Evolutionary conservation across 2,113 vertebrate species (phyloP).

Genomic region (Rana temporaria): DNA sequence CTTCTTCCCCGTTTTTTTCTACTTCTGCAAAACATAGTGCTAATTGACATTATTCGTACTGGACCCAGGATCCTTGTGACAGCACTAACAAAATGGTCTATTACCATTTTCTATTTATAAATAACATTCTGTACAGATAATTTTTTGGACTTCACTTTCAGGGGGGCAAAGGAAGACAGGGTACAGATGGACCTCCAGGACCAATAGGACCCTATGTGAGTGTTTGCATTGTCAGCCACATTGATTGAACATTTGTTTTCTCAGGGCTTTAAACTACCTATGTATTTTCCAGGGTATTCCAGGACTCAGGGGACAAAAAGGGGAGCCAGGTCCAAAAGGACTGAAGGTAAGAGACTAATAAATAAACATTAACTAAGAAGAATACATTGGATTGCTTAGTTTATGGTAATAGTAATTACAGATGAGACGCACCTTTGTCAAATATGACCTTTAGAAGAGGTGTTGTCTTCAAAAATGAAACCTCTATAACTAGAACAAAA

Average conservation of each 20-base stretch:
- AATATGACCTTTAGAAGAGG: too few relatives aligned
- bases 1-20: too few relatives aligned
- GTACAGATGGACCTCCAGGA: constrained; percentile 72
- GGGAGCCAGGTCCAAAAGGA: constrained; percentile 76
- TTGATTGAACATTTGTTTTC: background rate
- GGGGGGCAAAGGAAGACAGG: constrained; percentile 75
- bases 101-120: too few relatives aligned
- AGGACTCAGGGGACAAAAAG: constrained; percentile 74
- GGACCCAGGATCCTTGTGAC: too few relatives aligned
- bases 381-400: too few relatives aligned
- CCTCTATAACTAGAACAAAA: too few relatives aligned
- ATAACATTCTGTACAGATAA: background rate
- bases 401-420: too few relatives aligned
- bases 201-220: constrained; percentile 81
- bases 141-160: constrained; percentile 61
- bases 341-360: constrained; percentile 70
- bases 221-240: constrained; percentile 28
- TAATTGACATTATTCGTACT: too few relatives aligned
- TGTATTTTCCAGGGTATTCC: constrained; percentile 71
- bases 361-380: background rate
- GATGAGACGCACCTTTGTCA: too few relatives aligned
- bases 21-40: too few relatives aligned
- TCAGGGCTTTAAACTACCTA: background rate
- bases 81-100: too few relatives aligned
- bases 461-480: too few relatives aligned